Conservation (phyloP, 2,113 vertebrate species). For the Haplotaxodon microlepis region DNA sequence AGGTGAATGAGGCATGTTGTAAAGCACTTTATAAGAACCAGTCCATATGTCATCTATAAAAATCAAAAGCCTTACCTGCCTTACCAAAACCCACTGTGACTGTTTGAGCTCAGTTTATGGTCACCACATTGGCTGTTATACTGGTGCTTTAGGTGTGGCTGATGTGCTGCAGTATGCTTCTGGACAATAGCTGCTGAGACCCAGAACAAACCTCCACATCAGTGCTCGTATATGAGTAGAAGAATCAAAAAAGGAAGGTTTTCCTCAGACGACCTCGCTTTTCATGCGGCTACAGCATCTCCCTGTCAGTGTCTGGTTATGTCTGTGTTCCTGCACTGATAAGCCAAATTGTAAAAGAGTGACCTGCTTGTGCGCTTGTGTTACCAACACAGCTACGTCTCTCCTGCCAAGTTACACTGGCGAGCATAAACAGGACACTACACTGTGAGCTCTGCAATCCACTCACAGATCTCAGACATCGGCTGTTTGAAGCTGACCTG, state of each 20-base stretch:
- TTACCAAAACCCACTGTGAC: neutral
- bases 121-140: neutral
- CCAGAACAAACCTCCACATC: neutral
- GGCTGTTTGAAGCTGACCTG: neutral
- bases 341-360: neutral
- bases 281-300: neutral
- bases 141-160: neutral
- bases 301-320: neutral
- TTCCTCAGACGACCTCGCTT: neutral
- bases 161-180: rapidly evolving
- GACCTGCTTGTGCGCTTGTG: neutral
- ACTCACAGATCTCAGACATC: neutral
- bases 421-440: neutral
- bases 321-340: neutral
- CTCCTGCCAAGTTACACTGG: neutral
- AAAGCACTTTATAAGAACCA: neutral
- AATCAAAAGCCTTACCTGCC: neutral
- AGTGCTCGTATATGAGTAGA: rapidly evolving
- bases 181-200: neutral
- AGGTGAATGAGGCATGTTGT: neutral
- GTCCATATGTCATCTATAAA: neutral
- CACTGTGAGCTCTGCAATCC: rapidly evolving
- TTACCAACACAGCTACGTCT: neutral
- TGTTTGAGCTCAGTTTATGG: neutral
- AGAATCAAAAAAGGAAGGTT: neutral